Evolutionary conservation across 1,140 invertebrate genomes (phyloP), one percentile per base, ranked within the genome.

Genomic region (Tetramorium parvispinum): DNA sequence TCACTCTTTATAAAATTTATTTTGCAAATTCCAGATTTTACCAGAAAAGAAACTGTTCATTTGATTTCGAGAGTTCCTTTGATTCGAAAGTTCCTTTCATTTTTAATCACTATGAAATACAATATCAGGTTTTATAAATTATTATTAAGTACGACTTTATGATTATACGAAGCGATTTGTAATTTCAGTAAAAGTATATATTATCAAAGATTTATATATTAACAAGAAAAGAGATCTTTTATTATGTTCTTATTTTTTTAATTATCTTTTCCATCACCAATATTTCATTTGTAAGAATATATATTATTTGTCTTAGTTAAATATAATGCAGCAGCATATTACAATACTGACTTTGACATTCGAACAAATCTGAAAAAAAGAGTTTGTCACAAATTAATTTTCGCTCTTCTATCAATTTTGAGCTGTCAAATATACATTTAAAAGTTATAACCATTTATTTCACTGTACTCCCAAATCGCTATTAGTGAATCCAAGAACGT

Each of bases 401-500:
- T 37, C 13, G 43, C 5, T 49, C n/a, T 37, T 59, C 3, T 21
- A 24, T 43, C 3, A 21, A 40, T 16, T 55, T 55, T 16, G 4
- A 53, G n/a, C 49, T 40, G 10, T 32, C 57, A 49, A 49, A 46
- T 61, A 61, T 27, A 77, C 16, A 11, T 46, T 16, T 32, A 46
- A 77, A 43, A 37, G 13, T 73, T 3, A 40, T 65, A 3, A 5
- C 18, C 40, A 46, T 46, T 68, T 68, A 68, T 49, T 46, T 43
- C 65, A 27, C 21, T n/a, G 21, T 37, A 1, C 4, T 5, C 13
- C 13, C n/a, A 27, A 46, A 82, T 57, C n/a, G 10, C 43, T 40
- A 32, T 18, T n/a, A 32, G 2, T 46, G n/a, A 73, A 82, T 59
- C 53, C 24, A 71, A 49, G 40, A 82, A 82, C 66, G 79, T 82